These are phyloP conservation scores for Dicerorhinus sumatrensis DNA, from an alignment of 2,113 vertebrate genomes.

Conservation along the genomic window DNA sequence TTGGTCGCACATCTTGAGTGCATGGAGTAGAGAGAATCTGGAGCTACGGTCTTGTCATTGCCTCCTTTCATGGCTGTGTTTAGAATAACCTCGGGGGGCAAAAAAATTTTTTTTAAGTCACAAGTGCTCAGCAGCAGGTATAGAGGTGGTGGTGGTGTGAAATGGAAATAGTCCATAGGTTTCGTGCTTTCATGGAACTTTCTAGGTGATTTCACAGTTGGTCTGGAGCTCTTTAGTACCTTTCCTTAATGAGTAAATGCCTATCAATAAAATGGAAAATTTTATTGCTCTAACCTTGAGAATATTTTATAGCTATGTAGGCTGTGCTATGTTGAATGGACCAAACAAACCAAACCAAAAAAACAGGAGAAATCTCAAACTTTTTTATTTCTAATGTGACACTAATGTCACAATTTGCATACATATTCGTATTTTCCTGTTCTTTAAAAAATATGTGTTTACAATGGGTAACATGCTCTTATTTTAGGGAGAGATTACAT, in stretches of 20 bases:
- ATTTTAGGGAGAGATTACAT: not conserved
- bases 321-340: not conserved
- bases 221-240: not conserved
- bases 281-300: not conserved
- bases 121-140: not conserved
- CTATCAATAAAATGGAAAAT: not conserved
- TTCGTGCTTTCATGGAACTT: not conserved
- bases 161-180: not conserved
- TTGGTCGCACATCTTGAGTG: constrained; percentile 55
- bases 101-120: not conserved
- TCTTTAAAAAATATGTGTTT: not conserved
- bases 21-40: not conserved
- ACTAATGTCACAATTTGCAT: not conserved
- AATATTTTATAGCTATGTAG: not conserved
- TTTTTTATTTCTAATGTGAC: not conserved
- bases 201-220: not conserved
- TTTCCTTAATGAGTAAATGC: not conserved
- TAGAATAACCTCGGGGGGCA: not conserved
- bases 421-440: not conserved
- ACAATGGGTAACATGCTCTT: not conserved
- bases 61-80: not conserved
- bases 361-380: not conserved
- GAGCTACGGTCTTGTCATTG: not conserved
- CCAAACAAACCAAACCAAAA: not conserved
- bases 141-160: not conserved